Base-by-base conservation (phyloP, 2,113 vertebrate species). In the Microtus montanus region DNA sequence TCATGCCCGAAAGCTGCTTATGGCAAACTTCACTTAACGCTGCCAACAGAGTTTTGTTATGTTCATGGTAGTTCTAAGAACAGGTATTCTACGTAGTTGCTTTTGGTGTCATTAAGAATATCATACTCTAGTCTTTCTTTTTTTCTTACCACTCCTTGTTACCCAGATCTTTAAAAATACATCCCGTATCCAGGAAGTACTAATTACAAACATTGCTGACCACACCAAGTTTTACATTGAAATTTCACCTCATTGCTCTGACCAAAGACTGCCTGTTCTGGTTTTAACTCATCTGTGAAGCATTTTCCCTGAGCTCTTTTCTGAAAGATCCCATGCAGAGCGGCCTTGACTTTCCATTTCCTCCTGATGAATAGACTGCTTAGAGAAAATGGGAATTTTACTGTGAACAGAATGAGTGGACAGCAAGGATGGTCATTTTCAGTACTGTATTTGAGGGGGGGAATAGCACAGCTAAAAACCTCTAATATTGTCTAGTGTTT, bases 221-320 rank as follows among this genome's bases (percentile, higher is more conserved):
- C 58, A 96, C 96, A 86, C 91, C 92, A 58, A 96, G 95, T 95
- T 93, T 97, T 97, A 54, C 95, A 92, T 97, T 86, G 96, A 93
- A 97, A 92, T 88, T 19, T 98, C 97, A 96, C 96, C 97, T 98
- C 92, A 87, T 97, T 98, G 98, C 97, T 98, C 97, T 98, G 97
- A 98, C 98, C 98, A 98, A 98, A 99, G 98, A 98, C 93, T 97
- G 95, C 95, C 84, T 97, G 66, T 96, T 96, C 93, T 96, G 93
- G 78, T 97, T 97, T 97, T 96, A 96, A 93, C 93, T 96, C 96
- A 52, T 91, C 94, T 95, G 75, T 93, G 93, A 97, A 96, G 94
- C 47, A n/a, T 97, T 92, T 93, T 61, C 95, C 86, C 94, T 90
- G 92, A 38, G 49, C 88, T 94, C 86, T 77, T 97, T 96, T 97